phyloP scores from a whole-genome alignment of 2,797 vertebrate species.

The Sebastes kiyomatsui region DNA sequence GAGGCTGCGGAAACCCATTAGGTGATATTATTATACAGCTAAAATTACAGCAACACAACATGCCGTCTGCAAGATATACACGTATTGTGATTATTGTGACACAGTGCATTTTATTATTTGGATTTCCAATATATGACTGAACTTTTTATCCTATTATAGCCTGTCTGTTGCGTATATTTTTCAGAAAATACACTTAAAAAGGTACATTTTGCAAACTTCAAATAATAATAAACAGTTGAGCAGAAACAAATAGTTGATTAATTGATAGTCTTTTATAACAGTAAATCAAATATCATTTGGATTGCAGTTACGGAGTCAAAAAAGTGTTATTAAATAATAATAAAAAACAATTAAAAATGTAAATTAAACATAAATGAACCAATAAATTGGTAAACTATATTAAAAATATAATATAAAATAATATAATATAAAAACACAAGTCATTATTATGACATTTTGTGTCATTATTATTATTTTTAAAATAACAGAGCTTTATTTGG shows the following conservation, averaged over 20 bases:
- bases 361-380: neutral
- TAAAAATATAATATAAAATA: no score
- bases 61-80: conserved; percentile 7
- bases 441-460: neutral
- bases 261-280: no score
- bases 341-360: neutral
- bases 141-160: neutral
- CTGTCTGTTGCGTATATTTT: neutral
- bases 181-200: neutral
- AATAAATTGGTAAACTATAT: neutral
- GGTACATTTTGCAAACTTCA: no score
- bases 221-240: no score
- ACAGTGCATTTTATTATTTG: neutral
- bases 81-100: neutral
- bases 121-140: neutral
- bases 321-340: neutral
- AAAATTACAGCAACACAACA: conserved; percentile 30
- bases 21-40: conserved; percentile 37
- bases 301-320: no score
- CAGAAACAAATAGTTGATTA: no score
- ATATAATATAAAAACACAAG: neutral
- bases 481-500: neutral
- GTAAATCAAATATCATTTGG: no score
- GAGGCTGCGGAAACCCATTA: conserved; percentile 50
- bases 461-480: neutral